Conservation (phyloP, 1,140 invertebrate species). For the Amphibalanus amphitrite region DNA sequence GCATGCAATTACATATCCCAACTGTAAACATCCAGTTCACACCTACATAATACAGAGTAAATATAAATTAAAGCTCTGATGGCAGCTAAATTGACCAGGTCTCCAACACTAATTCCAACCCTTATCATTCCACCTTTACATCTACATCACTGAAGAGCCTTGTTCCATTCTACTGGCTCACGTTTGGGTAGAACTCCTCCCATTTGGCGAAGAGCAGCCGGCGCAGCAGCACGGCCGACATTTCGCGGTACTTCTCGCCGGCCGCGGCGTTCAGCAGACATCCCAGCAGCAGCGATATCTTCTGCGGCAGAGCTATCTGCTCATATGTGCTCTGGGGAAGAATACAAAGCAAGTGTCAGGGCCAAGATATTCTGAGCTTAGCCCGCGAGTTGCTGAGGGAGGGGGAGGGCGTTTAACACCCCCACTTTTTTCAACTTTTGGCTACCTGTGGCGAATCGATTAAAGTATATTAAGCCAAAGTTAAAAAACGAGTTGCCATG, state of each 20-base stretch:
- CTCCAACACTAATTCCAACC: too few relatives aligned
- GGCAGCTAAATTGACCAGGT: conserved; percentile 1
- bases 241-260: conserved; percentile 55
- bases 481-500: too few relatives aligned
- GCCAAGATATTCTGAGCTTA: conserved; percentile 6
- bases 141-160: too few relatives aligned
- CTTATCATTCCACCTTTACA: too few relatives aligned
- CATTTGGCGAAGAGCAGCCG: conserved; percentile 77
- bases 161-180: too few relatives aligned
- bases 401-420: too few relatives aligned
- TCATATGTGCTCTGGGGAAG: conserved; percentile 14
- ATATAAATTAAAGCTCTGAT: not conserved
- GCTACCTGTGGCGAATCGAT: not conserved
- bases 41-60: too few relatives aligned
- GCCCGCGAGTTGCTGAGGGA: too few relatives aligned
- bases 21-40: too few relatives aligned
- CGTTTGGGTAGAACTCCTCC: conserved; percentile 65
- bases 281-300: conserved; percentile 23
- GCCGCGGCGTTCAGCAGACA: conserved; percentile 16
- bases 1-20: too few relatives aligned
- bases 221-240: conserved; percentile 77
- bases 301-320: conserved; percentile 17
- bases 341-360: conserved; percentile 12
- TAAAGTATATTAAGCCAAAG: not conserved
- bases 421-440: not conserved